These are phyloP conservation scores for Carapus acus DNA, from an alignment of 2,797 vertebrate genomes.

Conservation along the genomic window DNA sequence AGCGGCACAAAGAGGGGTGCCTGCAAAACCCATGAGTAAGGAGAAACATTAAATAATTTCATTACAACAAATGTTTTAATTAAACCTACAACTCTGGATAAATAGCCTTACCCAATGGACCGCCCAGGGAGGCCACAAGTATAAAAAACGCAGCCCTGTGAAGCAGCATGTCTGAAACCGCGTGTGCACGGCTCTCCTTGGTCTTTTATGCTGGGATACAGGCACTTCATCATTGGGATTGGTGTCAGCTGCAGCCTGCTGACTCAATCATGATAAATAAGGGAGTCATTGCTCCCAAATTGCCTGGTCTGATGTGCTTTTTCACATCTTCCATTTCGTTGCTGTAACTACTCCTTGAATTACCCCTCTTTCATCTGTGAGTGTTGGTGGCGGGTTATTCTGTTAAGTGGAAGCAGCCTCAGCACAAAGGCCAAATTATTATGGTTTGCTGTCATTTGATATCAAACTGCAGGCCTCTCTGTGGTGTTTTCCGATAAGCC, in stretches of 20 bases:
- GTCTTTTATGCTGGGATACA: constrained; percentile 32
- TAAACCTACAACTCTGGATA: not conserved
- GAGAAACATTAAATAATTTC: too few species aligned
- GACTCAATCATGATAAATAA: constrained; percentile 47
- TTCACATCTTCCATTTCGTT: constrained; percentile 22
- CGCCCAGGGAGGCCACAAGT: constrained; percentile 20
- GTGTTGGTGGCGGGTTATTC: not conserved
- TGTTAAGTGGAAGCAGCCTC: constrained; percentile 24
- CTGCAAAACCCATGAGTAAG: constrained; percentile 10
- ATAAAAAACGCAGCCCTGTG: constrained; percentile 35
- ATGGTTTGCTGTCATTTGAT: constrained; percentile 7
- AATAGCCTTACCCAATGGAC: constrained; percentile 45
- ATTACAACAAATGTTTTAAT: not conserved
- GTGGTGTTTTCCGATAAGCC: not conserved
- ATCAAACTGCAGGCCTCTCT: not conserved
- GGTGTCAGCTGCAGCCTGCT: constrained; percentile 51
- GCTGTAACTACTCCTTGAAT: constrained; percentile 22
- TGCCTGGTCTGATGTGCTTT: constrained; percentile 7
- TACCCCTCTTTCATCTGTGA: constrained; percentile 15
- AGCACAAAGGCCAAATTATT: constrained; percentile 10
- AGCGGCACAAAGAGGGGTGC: constrained; percentile 9
- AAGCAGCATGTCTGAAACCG: constrained; percentile 45
- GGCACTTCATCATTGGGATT: constrained; percentile 38
- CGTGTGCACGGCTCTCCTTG: rapidly evolving
- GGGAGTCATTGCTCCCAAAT: constrained; percentile 9